Percentiles rank a stretch among this genome's conserved stretches.
phyloP scores from a whole-genome alignment of 2,797 vertebrate genomes.

The Gymnodraco acuticeps region DNA sequence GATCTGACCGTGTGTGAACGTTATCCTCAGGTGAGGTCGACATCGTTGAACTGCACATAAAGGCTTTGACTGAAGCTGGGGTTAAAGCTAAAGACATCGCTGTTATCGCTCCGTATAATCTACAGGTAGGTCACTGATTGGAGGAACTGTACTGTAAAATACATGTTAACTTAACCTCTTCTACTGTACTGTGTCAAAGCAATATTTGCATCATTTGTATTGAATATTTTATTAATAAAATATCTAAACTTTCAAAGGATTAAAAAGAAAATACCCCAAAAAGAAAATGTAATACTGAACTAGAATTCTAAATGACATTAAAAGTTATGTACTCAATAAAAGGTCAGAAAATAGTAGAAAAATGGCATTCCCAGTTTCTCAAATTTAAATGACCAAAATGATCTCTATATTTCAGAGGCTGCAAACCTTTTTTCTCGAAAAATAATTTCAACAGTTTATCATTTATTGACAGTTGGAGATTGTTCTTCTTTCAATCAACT shows the following conservation, averaged over 20 bases:
- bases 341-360: too few species aligned
- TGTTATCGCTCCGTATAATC: conserved; percentile 95
- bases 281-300: neutral
- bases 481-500: too few species aligned
- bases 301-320: neutral
- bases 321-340: too few species aligned
- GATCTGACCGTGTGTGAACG: conserved; percentile 4
- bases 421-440: too few species aligned
- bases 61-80: conserved; percentile 90
- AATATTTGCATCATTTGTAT: neutral
- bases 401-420: too few species aligned
- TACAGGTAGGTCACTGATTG: conserved; percentile 87
- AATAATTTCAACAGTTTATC: too few species aligned
- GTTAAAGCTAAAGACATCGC: conserved; percentile 91
- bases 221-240: neutral
- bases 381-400: too few species aligned
- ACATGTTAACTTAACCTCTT: neutral
- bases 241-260: neutral
- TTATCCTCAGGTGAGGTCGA: conserved; percentile 90
- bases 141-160: conserved; percentile 1
- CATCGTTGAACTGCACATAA: conserved; percentile 90
- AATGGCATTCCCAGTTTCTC: too few species aligned
- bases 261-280: neutral
- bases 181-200: neutral
- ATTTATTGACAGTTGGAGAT: too few species aligned